Conservation (phyloP, 2,888 invertebrate genomes). For the Erebia ligea region DNA sequence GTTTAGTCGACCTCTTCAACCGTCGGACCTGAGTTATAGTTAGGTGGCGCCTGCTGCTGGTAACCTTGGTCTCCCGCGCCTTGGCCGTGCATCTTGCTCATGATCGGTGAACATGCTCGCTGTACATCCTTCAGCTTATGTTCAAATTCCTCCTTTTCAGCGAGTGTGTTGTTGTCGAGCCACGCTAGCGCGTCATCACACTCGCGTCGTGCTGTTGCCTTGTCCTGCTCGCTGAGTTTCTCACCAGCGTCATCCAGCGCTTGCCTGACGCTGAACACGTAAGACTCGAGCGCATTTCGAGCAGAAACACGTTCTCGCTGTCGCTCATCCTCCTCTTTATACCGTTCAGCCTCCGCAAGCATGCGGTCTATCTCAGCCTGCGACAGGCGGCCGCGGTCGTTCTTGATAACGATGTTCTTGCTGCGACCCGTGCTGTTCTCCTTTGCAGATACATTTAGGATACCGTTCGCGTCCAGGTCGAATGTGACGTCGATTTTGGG, state of each 20-base stretch:
- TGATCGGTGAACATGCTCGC: slow-evolving; percentile 80
- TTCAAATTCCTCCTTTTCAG: slow-evolving; percentile 86
- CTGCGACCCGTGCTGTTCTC: slow-evolving; percentile 86
- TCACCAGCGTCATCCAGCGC: slow-evolving; percentile 85
- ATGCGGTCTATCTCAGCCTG: slow-evolving; percentile 92
- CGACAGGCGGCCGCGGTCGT: slow-evolving; percentile 91
- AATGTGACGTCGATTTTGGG: slow-evolving; percentile 89
- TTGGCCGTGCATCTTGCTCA: slow-evolving; percentile 84
- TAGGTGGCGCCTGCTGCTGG: slow-evolving; percentile 28
- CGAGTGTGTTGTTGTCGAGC: slow-evolving; percentile 87
- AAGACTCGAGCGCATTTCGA: slow-evolving; percentile 88
- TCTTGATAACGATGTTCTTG: slow-evolving; percentile 91
- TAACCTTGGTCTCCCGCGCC: slow-evolving; percentile 49
- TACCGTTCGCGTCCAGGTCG: slow-evolving; percentile 90
- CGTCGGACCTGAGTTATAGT: neutral
- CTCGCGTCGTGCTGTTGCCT: slow-evolving; percentile 75
- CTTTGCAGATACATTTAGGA: slow-evolving; percentile 92
- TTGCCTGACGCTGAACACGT: slow-evolving; percentile 87
- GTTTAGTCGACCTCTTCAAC: slow-evolving; percentile 39
- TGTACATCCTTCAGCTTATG: slow-evolving; percentile 84
- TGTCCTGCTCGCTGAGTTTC: slow-evolving; percentile 86
- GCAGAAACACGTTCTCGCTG: slow-evolving; percentile 86
- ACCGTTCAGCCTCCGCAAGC: slow-evolving; percentile 89
- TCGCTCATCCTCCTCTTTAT: slow-evolving; percentile 88
- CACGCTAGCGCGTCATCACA: slow-evolving; percentile 86